Conservation (phyloP, 1,140 invertebrate genomes). For the Calliopsis andreniformis region DNA sequence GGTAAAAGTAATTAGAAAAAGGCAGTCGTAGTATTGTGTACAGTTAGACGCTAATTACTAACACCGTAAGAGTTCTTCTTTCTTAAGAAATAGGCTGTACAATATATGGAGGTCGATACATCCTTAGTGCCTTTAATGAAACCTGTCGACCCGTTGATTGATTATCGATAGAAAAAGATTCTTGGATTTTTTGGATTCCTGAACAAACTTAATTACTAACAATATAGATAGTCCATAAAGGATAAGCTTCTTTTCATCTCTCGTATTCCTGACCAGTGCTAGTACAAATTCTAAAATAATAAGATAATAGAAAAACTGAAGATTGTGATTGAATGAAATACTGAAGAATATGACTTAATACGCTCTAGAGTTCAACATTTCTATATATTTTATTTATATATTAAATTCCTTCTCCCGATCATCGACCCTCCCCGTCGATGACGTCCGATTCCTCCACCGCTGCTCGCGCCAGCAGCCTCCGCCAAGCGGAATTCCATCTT, state of each 20-base stretch:
- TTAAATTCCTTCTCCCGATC: not conserved
- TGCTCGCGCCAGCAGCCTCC: constrained; percentile 3
- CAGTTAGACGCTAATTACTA: constrained; percentile 33
- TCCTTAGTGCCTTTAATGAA: not conserved
- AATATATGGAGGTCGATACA: not conserved
- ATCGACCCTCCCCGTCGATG: constrained; percentile 4
- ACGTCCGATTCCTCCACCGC: not conserved
- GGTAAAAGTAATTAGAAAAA: constrained; percentile 17
- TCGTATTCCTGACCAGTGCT: too few relatives aligned
- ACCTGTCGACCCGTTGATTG: too few relatives aligned
- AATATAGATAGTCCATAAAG: not conserved
- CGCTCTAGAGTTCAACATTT: too few relatives aligned
- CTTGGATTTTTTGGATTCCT: too few relatives aligned
- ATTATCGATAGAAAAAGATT: too few relatives aligned
- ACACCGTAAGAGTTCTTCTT: not conserved
- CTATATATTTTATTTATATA: too few relatives aligned
- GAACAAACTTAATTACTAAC: too few relatives aligned
- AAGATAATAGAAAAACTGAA: too few relatives aligned
- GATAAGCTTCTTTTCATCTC: not conserved
- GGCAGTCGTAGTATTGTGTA: not conserved
- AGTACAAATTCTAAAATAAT: too few relatives aligned
- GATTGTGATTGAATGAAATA: too few relatives aligned
- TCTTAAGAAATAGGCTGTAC: not conserved
- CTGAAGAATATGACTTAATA: too few relatives aligned
- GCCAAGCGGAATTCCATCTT: constrained; percentile 22